A percentile compares a stretch with the other conserved stretches of the same genome.
phyloP scores from a whole-genome alignment of 2,797 vertebrate species.

The Tenualosa thibaudeaui region DNA sequence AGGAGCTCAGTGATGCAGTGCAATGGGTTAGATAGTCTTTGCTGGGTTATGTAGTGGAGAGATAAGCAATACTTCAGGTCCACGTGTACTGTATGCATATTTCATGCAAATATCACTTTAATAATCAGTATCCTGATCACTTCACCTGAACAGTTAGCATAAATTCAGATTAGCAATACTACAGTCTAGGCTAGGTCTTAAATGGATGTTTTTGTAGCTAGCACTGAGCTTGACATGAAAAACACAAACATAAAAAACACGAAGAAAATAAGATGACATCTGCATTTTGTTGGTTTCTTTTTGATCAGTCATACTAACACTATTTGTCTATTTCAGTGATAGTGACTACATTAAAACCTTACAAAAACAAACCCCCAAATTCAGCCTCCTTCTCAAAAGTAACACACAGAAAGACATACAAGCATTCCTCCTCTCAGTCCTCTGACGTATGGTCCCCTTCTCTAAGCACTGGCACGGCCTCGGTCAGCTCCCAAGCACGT shows the following conservation, averaged over 20 bases:
- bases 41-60: neutral
- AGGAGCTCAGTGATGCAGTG: neutral
- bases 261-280: neutral
- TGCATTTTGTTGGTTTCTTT: neutral
- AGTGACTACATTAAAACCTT: neutral
- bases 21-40: neutral
- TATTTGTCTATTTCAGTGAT: neutral
- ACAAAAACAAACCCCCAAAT: neutral
- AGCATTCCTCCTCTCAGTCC: neutral
- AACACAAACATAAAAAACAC: neutral
- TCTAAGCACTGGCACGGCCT: neutral
- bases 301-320: neutral
- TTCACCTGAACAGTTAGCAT: neutral
- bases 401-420: neutral
- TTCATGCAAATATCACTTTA: constrained; percentile 10
- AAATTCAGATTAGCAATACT: neutral
- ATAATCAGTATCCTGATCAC: neutral
- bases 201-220: neutral
- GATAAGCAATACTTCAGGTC: neutral
- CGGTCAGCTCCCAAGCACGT: neutral
- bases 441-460: neutral
- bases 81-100: neutral
- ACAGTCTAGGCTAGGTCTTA: neutral
- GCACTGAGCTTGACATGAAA: neutral
- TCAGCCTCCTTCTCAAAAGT: neutral